Percentiles rank a stretch among this genome's conserved stretches.
Evolutionary conservation across 2,888 invertebrate genomes (phyloP).

Genomic region (Euzophera pinguis): DNA sequence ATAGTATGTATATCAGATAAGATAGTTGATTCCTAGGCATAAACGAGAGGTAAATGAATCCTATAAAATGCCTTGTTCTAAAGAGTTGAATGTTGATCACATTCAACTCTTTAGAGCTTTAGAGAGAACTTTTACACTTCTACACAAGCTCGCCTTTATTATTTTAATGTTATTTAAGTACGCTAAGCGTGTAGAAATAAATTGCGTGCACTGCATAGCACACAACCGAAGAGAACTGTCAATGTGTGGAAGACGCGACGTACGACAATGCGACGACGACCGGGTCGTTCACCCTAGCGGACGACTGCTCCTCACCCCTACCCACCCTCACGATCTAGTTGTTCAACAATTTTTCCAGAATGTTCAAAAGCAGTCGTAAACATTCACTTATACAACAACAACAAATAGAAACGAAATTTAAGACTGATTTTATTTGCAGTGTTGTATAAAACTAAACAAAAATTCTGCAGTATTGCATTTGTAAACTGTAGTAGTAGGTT

Average conservation of each 20-base stretch:
- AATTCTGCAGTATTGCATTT: too few species aligned
- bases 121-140: too few species aligned
- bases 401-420: too few species aligned
- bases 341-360: constrained; percentile 27
- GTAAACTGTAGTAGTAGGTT: too few species aligned
- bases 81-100: neutral
- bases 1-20: constrained; percentile 17
- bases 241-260: constrained; percentile 16
- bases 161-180: neutral
- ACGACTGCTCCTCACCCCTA: constrained; percentile 20
- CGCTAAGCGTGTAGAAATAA: neutral
- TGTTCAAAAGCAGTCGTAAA: constrained; percentile 19
- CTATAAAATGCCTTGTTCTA: neutral
- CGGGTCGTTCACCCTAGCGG: constrained; percentile 14
- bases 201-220: constrained; percentile 3
- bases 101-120: neutral
- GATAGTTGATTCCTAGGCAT: constrained; percentile 12
- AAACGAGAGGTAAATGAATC: constrained; percentile 18
- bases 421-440: too few species aligned
- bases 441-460: too few species aligned
- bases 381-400: constrained; percentile 5
- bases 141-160: too few species aligned
- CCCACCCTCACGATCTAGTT: constrained; percentile 25
- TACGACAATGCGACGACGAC: constrained; percentile 30
- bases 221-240: constrained; percentile 8